Percentiles rank a stretch among this genome's conserved stretches.
phyloP scores from a whole-genome alignment of 2,113 vertebrate species.

The Phodopus roborovskii region DNA sequence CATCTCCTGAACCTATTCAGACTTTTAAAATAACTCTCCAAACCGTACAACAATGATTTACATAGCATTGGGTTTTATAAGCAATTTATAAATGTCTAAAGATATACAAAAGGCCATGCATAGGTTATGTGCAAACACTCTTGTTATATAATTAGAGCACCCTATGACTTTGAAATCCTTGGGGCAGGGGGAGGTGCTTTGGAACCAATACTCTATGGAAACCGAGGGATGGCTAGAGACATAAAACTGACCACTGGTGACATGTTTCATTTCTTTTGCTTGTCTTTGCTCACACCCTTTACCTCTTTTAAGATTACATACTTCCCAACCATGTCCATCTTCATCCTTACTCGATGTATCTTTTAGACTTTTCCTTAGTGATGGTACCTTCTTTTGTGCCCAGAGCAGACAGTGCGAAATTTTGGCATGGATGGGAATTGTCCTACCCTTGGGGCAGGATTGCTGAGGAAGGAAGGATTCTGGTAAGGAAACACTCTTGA shows the following conservation, averaged over 20 bases:
- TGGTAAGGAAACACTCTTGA: neutral
- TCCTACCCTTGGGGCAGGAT: neutral
- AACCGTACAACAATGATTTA: neutral
- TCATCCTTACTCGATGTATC: neutral
- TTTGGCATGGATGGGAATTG: neutral
- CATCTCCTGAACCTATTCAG: neutral
- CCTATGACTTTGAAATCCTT: neutral
- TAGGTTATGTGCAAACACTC: neutral
- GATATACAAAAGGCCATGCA: neutral
- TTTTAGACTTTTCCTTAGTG: neutral
- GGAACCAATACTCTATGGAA: neutral
- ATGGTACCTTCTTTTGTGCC: neutral
- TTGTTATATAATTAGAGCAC: neutral
- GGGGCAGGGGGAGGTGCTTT: neutral
- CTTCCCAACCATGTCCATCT: neutral
- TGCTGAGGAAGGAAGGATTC: neutral
- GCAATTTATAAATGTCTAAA: neutral
- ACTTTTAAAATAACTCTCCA: neutral
- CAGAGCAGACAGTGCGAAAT: neutral
- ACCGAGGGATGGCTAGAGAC: neutral
- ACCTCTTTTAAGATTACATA: conserved; percentile 34
- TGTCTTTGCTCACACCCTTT: neutral
- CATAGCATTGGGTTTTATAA: neutral
- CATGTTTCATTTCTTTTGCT: neutral
- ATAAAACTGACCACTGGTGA: neutral